Conservation (phyloP, 2,113 vertebrate genomes). For the Platysternon megacephalum region DNA sequence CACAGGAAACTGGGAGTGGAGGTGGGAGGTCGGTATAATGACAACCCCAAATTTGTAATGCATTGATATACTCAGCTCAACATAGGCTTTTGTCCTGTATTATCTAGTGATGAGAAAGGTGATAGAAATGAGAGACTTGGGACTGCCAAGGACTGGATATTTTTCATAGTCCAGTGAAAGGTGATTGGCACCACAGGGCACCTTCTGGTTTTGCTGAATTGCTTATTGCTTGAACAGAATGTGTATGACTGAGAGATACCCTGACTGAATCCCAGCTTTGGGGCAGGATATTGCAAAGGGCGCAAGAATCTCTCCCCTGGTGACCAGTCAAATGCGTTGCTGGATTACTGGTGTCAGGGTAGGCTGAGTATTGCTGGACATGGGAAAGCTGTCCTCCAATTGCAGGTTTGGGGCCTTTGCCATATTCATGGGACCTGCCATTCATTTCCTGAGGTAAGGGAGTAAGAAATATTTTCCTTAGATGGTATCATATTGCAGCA, state of each 20-base stretch:
- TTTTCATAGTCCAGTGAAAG: background rate
- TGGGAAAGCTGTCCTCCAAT: accelerated
- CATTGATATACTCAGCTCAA: background rate
- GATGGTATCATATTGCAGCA: background rate
- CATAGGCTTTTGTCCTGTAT: background rate
- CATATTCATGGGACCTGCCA: background rate
- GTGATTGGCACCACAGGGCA: accelerated
- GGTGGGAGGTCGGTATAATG: accelerated
- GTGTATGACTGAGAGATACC: accelerated
- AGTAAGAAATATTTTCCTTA: background rate
- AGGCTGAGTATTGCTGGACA: background rate
- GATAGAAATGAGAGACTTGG: background rate
- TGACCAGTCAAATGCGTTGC: background rate
- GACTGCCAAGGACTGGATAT: background rate
- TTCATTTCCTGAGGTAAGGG: background rate
- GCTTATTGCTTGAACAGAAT: background rate
- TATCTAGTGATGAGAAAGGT: background rate
- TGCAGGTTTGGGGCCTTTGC: background rate
- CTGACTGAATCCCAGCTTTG: background rate
- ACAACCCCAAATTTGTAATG: background rate
- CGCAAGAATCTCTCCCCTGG: background rate
- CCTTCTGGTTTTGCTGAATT: accelerated
- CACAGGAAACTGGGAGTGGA: background rate
- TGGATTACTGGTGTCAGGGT: background rate
- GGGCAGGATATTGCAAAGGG: background rate